A percentile compares a stretch with the other conserved stretches of the same genome.
Conservation (phyloP, 1,140 invertebrate species). For the Musca domestica region DNA sequence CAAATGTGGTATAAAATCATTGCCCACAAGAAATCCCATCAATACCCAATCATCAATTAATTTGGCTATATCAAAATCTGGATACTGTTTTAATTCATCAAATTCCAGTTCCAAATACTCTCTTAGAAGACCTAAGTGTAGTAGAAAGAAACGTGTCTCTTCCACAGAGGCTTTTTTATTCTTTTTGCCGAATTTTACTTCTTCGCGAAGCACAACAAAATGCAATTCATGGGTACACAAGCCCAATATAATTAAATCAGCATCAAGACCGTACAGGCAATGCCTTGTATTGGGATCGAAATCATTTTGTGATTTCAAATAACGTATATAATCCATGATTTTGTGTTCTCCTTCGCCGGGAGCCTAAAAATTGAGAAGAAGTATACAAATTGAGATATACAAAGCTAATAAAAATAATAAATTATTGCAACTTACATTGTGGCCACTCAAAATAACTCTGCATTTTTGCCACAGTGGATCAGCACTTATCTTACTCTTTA, state of each 20-base stretch:
- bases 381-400: neutral
- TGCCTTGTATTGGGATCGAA: conserved; percentile 89
- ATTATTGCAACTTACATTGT: conserved; percentile 65
- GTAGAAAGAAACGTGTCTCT: conserved; percentile 87
- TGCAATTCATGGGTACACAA: conserved; percentile 92
- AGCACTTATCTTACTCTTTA: conserved; percentile 80
- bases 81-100: conserved; percentile 60
- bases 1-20: conserved; percentile 95
- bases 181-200: conserved; percentile 73
- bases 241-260: conserved; percentile 94
- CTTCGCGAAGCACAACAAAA: conserved; percentile 88
- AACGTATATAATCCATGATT: conserved; percentile 96
- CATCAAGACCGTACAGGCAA: conserved; percentile 94
- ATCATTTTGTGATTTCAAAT: conserved; percentile 74
- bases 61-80: conserved; percentile 78
- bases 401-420: conserved; percentile 8
- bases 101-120: conserved; percentile 96
- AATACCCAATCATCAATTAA: conserved; percentile 77
- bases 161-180: conserved; percentile 70
- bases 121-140: conserved; percentile 87
- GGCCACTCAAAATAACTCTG: conserved; percentile 77
- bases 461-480: conserved; percentile 82
- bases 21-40: conserved; percentile 94
- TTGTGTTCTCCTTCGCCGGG: conserved; percentile 98
- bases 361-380: conserved; percentile 59